A percentile compares a stretch with the other conserved stretches of the same genome.
These are phyloP conservation scores for Geopemphigus sp. DNA, from an alignment of 1,140 invertebrate species.

Conservation along the genomic window DNA sequence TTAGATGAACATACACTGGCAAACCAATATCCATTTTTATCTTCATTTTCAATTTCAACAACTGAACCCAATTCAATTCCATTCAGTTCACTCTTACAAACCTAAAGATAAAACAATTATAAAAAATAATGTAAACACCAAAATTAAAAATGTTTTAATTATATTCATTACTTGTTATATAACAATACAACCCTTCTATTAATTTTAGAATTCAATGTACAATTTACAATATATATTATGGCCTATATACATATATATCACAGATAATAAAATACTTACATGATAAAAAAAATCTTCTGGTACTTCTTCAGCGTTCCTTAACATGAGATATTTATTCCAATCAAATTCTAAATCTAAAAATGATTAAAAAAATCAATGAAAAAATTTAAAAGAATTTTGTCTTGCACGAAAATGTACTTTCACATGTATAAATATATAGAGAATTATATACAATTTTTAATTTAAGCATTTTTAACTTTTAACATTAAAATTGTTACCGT, in stretches of 20 bases:
- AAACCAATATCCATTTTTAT: constrained; percentile 36
- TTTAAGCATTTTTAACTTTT: no score
- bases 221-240: no score
- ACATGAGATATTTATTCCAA: constrained; percentile 34
- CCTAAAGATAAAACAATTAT: background rate
- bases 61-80: constrained; percentile 32
- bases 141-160: no score
- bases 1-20: constrained; percentile 20
- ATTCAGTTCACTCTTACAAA: constrained; percentile 44
- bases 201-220: no score
- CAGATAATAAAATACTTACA: background rate
- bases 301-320: constrained; percentile 19
- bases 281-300: constrained; percentile 39
- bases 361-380: background rate
- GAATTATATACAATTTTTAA: no score
- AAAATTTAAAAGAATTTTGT: no score
- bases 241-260: no score
- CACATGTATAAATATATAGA: no score
- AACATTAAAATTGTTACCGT: no score
- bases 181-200: no score
- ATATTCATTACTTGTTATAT: no score
- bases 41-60: constrained; percentile 35
- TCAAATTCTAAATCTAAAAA: constrained; percentile 14
- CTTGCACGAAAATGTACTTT: no score
- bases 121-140: background rate